Evolutionary conservation across 2,113 vertebrate genomes (phyloP), one percentile per base, ranked within the genome.

Genomic region (Pachycephala philippinensis): DNA sequence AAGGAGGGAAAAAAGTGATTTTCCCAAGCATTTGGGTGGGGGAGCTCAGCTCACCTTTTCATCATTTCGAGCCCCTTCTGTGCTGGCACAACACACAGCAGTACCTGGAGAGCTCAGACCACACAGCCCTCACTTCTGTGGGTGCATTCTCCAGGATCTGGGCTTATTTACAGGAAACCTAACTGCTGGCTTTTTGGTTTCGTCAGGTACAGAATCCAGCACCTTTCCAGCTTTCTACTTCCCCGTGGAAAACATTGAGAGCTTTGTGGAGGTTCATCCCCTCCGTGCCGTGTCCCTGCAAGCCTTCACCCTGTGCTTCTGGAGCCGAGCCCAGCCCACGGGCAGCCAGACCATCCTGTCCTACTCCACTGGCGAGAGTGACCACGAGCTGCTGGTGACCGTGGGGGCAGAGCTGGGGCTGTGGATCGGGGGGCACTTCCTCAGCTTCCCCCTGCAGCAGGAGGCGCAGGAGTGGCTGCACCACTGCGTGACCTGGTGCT

Each of bases 231-330:
- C 98, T 45, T 98, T 99, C 45, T 93, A 97, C 96, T 99, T 99
- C 95, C 95, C 88, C 1, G 59, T 64, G 40, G 98, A 96, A 59
- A 98, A 97, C 84, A 47, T 93, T 1, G 97, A 92, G 31, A 98
- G 98, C 59, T 98, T 97, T 4, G 98, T 98, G 23, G 40, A 96
- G 12, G 97, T 98, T 11, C 96, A 87, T 26, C 95, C 98, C 15
- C 89, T 78, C 45, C 96, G 81, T 5, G 78, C 84, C 8, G 96
- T 99, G 98, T 87, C 94, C 9, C 95, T 99, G 26, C 89, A 94
- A 40, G 96, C 98, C 79, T 99, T 99, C 97, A 98, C 98, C 0
- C 84, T 97, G 15, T 99, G 98, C 64, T 98, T 98, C 97, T 98
- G 98, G 37, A 87, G 98, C 75, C 96, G 90, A 30, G 82, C 96